phyloP scores from a whole-genome alignment of 2,888 invertebrate species.

The Tinea pellionella region DNA sequence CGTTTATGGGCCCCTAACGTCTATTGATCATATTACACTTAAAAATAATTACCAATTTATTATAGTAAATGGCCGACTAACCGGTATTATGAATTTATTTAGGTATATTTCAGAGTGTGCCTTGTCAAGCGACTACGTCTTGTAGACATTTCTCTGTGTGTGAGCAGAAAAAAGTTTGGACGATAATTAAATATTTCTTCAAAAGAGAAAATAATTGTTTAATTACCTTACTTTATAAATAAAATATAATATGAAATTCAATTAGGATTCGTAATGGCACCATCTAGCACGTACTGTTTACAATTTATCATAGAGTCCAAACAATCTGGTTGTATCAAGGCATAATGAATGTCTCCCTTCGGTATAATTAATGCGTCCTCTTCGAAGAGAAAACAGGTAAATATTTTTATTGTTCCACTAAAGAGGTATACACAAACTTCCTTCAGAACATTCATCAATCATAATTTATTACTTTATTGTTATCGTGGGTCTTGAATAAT shows the following conservation, averaged over 20 bases:
- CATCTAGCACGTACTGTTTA: neutral
- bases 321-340: neutral
- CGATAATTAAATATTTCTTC: too few species aligned
- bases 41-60: too few species aligned
- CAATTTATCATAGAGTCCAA: neutral
- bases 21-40: too few species aligned
- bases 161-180: too few species aligned
- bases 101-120: too few species aligned
- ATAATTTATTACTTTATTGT: constrained; percentile 65
- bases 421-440: constrained; percentile 33
- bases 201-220: too few species aligned
- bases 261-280: neutral
- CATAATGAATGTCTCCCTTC: constrained; percentile 9
- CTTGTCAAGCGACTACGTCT: too few species aligned
- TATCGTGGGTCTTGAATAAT: constrained; percentile 54
- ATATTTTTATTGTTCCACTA: constrained; percentile 43
- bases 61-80: too few species aligned
- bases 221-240: neutral
- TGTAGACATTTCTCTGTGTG: too few species aligned
- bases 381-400: constrained; percentile 24
- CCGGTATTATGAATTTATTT: too few species aligned
- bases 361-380: constrained; percentile 11
- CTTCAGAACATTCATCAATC: constrained; percentile 53
- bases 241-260: neutral
- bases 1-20: too few species aligned